These are phyloP conservation scores for Plutomurus gul DNA, from an alignment of 1,140 invertebrate species.

Conservation along the genomic window DNA sequence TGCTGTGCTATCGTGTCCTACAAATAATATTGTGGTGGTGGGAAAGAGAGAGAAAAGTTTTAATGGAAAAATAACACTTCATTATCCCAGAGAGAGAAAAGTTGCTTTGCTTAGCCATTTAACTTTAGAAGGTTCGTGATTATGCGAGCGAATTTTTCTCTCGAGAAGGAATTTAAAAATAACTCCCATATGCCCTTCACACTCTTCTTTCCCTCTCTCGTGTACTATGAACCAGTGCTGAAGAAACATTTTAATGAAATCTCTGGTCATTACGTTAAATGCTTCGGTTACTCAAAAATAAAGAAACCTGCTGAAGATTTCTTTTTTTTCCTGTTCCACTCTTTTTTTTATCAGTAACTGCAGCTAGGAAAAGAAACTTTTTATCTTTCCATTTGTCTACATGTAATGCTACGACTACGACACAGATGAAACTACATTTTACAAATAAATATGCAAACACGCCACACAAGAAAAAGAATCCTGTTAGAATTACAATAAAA, in stretches of 20 bases:
- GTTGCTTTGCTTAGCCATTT: conserved; percentile 5
- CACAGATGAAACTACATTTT: no score
- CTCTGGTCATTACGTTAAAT: conserved; percentile 24
- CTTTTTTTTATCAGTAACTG: no score
- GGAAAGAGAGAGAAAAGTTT: conserved; percentile 3
- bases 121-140: neutral
- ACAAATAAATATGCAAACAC: no score
- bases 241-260: conserved; percentile 3
- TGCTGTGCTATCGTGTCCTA: no score
- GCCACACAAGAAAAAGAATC: no score
- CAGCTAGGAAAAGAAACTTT: neutral
- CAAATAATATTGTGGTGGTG: no score
- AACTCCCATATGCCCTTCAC: neutral
- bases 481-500: no score
- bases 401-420: no score
- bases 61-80: conserved; percentile 27
- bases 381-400: no score
- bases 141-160: neutral
- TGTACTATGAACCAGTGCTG: neutral
- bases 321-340: no score
- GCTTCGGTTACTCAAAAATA: neutral
- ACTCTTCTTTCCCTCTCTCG: neutral
- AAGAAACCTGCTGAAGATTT: neutral
- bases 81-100: neutral
- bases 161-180: neutral